Conservation (phyloP, 2,113 vertebrate species). For the Hemibagrus wyckioides region DNA sequence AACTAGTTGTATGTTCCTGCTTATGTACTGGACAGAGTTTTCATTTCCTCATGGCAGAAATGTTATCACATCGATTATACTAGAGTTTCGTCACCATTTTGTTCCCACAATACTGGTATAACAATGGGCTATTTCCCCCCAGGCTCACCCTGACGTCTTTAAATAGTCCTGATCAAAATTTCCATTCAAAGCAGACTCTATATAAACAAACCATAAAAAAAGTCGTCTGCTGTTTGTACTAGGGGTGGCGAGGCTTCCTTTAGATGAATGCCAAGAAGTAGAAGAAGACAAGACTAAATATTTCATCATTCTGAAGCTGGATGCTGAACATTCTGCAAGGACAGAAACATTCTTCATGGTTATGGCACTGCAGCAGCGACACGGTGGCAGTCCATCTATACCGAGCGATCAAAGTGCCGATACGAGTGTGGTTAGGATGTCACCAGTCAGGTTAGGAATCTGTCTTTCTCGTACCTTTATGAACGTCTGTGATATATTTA, state of each 20-base stretch:
- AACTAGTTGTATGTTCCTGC: background rate
- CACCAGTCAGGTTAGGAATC: background rate
- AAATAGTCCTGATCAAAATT: conserved; percentile 28
- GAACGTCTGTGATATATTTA: background rate
- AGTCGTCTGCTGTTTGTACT: conserved; percentile 18
- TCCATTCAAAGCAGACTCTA: conserved; percentile 25
- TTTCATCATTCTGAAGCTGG: background rate
- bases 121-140: background rate
- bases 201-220: conserved; percentile 44
- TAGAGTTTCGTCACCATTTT: background rate
- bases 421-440: background rate
- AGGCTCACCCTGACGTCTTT: conserved; percentile 20
- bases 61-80: background rate
- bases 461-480: background rate
- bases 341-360: background rate
- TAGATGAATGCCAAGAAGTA: background rate
- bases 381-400: background rate
- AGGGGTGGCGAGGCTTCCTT: conserved; percentile 21
- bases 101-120: background rate
- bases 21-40: background rate
- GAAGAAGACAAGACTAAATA: conserved; percentile 13
- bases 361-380: background rate
- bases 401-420: background rate
- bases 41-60: background rate
- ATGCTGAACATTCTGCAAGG: background rate